phyloP scores from a whole-genome alignment of 2,797 vertebrate species.

The Eremophila alpestris region DNA sequence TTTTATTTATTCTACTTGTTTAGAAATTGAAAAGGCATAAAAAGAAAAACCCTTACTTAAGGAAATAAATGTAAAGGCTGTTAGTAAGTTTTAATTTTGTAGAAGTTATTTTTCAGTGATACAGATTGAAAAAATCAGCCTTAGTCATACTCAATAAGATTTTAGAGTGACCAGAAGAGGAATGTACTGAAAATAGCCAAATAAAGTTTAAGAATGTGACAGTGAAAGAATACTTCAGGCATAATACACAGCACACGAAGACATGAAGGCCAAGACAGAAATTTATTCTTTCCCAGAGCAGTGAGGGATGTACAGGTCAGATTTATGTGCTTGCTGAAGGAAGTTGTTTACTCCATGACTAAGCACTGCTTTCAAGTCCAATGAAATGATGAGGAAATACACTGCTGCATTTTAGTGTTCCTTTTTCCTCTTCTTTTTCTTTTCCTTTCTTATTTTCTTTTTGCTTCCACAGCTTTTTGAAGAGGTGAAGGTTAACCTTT shows the following conservation, averaged over 20 bases:
- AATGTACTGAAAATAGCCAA: background rate
- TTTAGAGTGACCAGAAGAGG: background rate
- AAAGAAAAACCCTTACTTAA: background rate
- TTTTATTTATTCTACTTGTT: background rate
- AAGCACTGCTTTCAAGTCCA: conserved; percentile 18
- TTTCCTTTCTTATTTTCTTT: background rate
- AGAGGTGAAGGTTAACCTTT: background rate
- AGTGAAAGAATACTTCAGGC: background rate
- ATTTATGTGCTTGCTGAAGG: conserved; percentile 38
- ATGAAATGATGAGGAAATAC: background rate
- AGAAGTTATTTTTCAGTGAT: background rate
- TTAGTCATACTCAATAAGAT: background rate
- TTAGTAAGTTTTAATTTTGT: background rate
- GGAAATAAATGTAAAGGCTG: background rate
- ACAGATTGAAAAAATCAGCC: background rate
- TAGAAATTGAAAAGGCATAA: background rate
- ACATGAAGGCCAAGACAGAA: background rate
- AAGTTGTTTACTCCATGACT: conserved; percentile 59
- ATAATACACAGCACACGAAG: background rate
- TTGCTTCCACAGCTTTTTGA: background rate
- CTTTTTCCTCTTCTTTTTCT: background rate
- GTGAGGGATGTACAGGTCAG: conserved; percentile 7
- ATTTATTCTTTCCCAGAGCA: conserved; percentile 21
- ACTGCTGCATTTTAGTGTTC: background rate
- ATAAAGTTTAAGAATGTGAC: background rate